These are phyloP conservation scores for Sipha maydis DNA, from an alignment of 2,888 invertebrate species.

Conservation along the genomic window DNA sequence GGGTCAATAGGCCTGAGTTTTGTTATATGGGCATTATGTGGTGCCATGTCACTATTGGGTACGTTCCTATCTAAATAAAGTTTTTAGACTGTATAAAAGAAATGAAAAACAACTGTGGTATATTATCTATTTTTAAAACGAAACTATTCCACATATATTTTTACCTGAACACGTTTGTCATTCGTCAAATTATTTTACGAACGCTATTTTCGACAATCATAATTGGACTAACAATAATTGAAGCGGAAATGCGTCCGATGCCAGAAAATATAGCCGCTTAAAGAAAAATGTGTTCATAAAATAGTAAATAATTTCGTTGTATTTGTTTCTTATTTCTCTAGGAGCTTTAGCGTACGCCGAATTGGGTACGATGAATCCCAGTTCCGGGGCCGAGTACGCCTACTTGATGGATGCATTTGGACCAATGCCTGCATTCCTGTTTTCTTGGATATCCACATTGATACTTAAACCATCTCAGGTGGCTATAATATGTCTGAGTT, in stretches of 20 bases:
- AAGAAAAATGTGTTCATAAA: conserved; percentile 1
- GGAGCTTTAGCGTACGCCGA: conserved; percentile 94
- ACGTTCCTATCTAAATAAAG: conserved; percentile 67
- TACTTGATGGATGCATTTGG: conserved; percentile 97
- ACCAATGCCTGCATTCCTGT: conserved; percentile 89
- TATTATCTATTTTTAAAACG: conserved; percentile 55
- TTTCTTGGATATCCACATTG: conserved; percentile 93
- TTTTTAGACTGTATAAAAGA: background rate
- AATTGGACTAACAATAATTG: conserved; percentile 14
- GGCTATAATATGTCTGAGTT: conserved; percentile 92
- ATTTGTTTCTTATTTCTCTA: conserved; percentile 67
- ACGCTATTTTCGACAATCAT: conserved; percentile 15
- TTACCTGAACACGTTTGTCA: conserved; percentile 51
- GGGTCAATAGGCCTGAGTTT: conserved; percentile 95
- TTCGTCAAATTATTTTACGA: conserved; percentile 43
- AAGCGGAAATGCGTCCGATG: conserved; percentile 9
- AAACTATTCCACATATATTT: conserved; percentile 32
- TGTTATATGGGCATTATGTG: conserved; percentile 94
- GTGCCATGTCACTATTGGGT: conserved; percentile 90
- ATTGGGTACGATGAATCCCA: conserved; percentile 94
- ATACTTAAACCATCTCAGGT: conserved; percentile 93
- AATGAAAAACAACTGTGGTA: background rate
- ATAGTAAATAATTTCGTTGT: background rate
- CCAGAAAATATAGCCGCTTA: background rate
- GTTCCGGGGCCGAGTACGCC: conserved; percentile 94